Evolutionary conservation across 2,888 invertebrate species (phyloP), one percentile per base, ranked within the genome.

Genomic region (Xanthorhoe designata): DNA sequence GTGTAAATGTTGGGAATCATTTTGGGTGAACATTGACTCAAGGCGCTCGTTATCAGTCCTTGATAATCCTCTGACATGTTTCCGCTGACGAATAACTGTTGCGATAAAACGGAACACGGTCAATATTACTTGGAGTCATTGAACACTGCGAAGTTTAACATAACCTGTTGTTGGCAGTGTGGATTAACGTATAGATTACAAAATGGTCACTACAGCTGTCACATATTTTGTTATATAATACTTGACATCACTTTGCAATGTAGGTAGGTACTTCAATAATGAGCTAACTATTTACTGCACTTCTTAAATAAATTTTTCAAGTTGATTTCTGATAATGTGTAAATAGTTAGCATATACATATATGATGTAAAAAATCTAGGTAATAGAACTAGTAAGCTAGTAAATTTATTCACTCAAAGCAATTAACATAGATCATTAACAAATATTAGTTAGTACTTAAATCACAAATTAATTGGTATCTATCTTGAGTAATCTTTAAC

Each of bases 11-110:
- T 75, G 82, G 82, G 85, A 88, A 90, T 91, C 86, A 89, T 89
- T 91, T 89, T 83, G 81, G 84, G 84, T 85, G 87, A 87, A 86
- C 87, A 89, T 89, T 90, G 86, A 90, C 89, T 89, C 85, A 88
- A 87, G 86, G 82, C 82, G 83, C 83, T 86, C 74, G 77, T 85
- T 91, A 88, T 85, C 83, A 82, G 72, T 63, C 71, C 70, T 67
- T 81, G 86, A 85, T 89, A 86, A 88, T 86, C 86, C 78, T 3
- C 32, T 80, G 79, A 81, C 83, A 75, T 78, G 79, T 84, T 84
- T 82, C 78, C 80, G 77, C 73, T 82, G 81, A 82, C 80, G 81
- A 70, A 69, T 68, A 61, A 67, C 64, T 66, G 67, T 61, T 64
- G 45, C 61, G 47, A 59, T 64, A 59, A 58, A 64, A 42, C 13